Base-by-base conservation (phyloP, 1,140 invertebrate species). In the Bombus turneri region DNA sequence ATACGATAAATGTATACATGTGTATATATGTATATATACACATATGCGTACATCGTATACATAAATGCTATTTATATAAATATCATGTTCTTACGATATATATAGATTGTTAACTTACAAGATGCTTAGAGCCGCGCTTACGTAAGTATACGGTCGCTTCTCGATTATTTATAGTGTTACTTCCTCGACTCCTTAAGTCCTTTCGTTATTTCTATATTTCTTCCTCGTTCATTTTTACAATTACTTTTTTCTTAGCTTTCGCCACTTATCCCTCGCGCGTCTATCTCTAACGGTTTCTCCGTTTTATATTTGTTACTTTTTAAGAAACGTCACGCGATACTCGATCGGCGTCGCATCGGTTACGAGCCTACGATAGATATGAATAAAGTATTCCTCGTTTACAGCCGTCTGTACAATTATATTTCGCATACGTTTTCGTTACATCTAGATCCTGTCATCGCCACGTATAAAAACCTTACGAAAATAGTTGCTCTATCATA, bases 401-500 rank as follows among this genome's bases (percentile, higher is more conserved):
- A 74, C 74, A 81, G 71, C 75, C 78, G 68, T 31, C 39, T 86
- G 43, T 87, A 85, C 69, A 57, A 79, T 73, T 90, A 71, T 66
- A 59, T 76, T 34, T 90, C 81, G 59, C 75, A 71, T 66, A 66
- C 77, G 73, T 76, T 80, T 83, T 77, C 83, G 72, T 88, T 88
- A 90, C 69, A 82, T 78, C 81, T 86, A 88, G 37, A 83, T 57
- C 80, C 85, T 73, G 64, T 66, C 73, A 12, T 76, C 66, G 68
- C 81, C 86, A 85, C 86, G 86, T 93, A 92, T 92, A 93, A 92
- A 93, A 93, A 91, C 87, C 86, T 93, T 92, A 93, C 86, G 92
- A 93, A 93, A 93, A 93, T 93, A 93, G 92, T 91, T 88, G 86
- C 86, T 92, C 85, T 91, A 91, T 91, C 91, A 82, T 90, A 88